A percentile compares a stretch with the other conserved stretches of the same genome.
Conservation (phyloP, 2,888 invertebrate genomes). For the Melangyna quadrimaculata region DNA sequence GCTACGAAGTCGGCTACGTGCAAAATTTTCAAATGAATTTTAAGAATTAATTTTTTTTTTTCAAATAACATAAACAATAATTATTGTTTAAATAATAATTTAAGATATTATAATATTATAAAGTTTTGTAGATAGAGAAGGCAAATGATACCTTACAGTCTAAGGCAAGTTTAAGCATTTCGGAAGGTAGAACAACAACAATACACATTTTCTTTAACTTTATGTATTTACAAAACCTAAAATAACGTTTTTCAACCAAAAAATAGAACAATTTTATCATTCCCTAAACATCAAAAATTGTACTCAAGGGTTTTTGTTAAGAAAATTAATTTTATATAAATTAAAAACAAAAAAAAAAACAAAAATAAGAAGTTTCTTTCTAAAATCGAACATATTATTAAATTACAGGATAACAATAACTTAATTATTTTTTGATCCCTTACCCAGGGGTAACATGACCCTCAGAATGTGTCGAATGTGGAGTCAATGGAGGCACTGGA, state of each 20-base stretch:
- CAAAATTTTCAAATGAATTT: constrained; percentile 28
- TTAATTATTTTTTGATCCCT: constrained; percentile 74
- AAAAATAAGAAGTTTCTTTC: not conserved
- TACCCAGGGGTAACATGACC: constrained; percentile 82
- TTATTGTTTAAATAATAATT: constrained; percentile 10
- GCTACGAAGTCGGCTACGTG: constrained; percentile 61
- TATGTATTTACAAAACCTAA: constrained; percentile 47
- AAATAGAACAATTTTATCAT: constrained; percentile 25
- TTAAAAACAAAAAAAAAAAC: no score
- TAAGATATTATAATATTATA: not conserved
- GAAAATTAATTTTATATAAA: not conserved
- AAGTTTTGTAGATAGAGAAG: constrained; percentile 1
- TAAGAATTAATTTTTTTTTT: not conserved
- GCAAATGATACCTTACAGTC: not conserved
- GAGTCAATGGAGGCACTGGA: constrained; percentile 85
- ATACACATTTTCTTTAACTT: not conserved
- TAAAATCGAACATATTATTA: constrained; percentile 3
- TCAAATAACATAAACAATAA: constrained; percentile 10
- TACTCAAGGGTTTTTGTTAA: constrained; percentile 15
- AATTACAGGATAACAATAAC: constrained; percentile 36
- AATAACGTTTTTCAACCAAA: not conserved
- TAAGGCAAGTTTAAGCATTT: constrained; percentile 38
- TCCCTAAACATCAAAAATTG: constrained; percentile 65
- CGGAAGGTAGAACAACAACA: constrained; percentile 22
- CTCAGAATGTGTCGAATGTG: constrained; percentile 83